Percentiles rank a stretch among this genome's conserved stretches.
phyloP scores from a whole-genome alignment of 2,888 invertebrate genomes.

The Callinectes sapidus region DNA sequence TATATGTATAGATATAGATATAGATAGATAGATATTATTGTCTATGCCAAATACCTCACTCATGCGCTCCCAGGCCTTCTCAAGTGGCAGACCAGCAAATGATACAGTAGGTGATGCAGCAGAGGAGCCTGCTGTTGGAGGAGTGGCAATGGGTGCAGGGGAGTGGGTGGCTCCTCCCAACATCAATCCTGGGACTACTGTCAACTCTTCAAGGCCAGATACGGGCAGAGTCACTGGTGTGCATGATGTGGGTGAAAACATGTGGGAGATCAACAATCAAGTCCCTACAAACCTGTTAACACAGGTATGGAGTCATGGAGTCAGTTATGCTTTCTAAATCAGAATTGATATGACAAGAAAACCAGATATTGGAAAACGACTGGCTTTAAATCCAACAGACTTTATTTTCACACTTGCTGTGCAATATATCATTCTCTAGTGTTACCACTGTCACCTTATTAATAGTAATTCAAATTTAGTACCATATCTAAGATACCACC shows the following conservation, averaged over 20 bases:
- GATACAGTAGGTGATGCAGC: background rate
- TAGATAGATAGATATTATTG: too few relatives aligned
- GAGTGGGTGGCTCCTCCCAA: conserved; percentile 48
- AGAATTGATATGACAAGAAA: too few relatives aligned
- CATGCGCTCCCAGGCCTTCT: conserved; percentile 71
- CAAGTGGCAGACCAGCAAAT: conserved; percentile 53
- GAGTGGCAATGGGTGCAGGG: background rate
- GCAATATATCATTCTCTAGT: too few relatives aligned
- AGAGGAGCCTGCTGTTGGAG: conserved; percentile 4
- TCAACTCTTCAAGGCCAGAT: conserved; percentile 59
- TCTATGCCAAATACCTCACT: conserved; percentile 52
- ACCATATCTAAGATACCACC: too few relatives aligned
- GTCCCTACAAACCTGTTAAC: background rate
- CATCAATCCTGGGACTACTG: conserved; percentile 59
- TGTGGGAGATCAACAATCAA: background rate
- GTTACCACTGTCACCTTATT: too few relatives aligned
- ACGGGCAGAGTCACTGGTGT: conserved; percentile 59
- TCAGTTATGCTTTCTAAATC: too few relatives aligned
- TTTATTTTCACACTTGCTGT: too few relatives aligned
- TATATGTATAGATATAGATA: too few relatives aligned
- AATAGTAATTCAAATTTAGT: too few relatives aligned
- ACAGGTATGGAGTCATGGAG: background rate
- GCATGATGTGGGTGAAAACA: background rate
- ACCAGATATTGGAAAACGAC: too few relatives aligned
- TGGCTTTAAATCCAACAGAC: too few relatives aligned